Base-by-base conservation (phyloP, 2,888 invertebrate species). In the Perizoma flavofasciatum region DNA sequence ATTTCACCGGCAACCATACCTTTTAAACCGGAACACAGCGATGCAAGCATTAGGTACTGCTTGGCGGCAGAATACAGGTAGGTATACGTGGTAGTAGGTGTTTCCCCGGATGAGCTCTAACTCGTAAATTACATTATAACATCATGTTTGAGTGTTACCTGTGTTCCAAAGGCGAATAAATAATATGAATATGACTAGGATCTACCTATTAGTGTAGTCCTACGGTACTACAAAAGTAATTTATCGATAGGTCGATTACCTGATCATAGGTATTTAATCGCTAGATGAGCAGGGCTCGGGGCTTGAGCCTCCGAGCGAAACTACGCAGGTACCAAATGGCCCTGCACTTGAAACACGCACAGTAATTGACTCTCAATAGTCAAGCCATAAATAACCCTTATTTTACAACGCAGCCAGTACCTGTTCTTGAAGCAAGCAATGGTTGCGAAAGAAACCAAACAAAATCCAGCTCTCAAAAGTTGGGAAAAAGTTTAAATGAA, bases 271-370 rank as follows among this genome's bases (percentile, higher is more conserved):
- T n/a, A 11, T n/a, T 11, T 37, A 62, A 65, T 66, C 66, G 55
- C 62, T 65, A 73, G 65, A 58, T 59, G 46, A 47, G 46, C 41
- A 37, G 8, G 34, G 67, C 74, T 67, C 51, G 50, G 49, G 66
- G 68, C 67, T 60, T 69, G 33, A 47, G 34, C 11, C 49, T 52
- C n/a, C 32, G 40, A 55, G 46, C 51, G 34, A 56, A 53, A 41
- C 50, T 69, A 67, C 67, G 66, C 66, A 73, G 73, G 75, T 76
- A 79, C 78, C 75, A 79, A 79, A 77, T 75, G 75, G 75, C 72
- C 71, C 66, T 74, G 71, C 77, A 73, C 76, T 78, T 73, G 77
- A 77, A 66, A 68, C 49, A 52, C 64, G 61, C 53, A 71, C 56
- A 63, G 55, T 75, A 78, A 78, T 81, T 77, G 75, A 79, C 72